Base-by-base conservation (phyloP, 2,113 vertebrate genomes). In the Mionectes macconnelli region DNA sequence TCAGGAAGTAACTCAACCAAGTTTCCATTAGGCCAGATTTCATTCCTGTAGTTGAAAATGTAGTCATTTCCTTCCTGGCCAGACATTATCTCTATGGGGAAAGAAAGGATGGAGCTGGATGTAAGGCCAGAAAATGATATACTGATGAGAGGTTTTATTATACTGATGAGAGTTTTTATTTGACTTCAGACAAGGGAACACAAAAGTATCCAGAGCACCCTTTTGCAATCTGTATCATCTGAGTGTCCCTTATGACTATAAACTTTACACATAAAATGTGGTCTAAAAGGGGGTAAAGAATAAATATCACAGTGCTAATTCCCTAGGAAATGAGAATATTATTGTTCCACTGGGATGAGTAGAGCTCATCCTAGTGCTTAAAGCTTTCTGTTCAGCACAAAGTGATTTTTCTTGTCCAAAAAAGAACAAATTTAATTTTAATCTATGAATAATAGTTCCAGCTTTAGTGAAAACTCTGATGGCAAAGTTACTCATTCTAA, bases 21-120 rank as follows among this genome's bases (percentile, higher is more conserved):
- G 40, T 94, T 95, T 95, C 79, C 72, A 90, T 79, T 82, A 95
- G 57, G 62, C 49, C 59, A 85, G 78, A 56, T 76, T 76, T 95
- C 78, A 91, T 63, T 85, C 45, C 47, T 57, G 33, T 28, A 85
- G 53, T 28, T 91, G 67, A 85, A 96, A 95, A 89, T 89, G 44
- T 9, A 85, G 87, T 92, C 4, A 82, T 96, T 96, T 97, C 87
- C 89, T 95, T 95, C 79, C 87, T 95, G 89, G 77, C 73, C 94
- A 96, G 93, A 95, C 57, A 89, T 73, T 93, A 93, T 79, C 67
- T 84, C 74, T 62, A 69, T 47, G 50, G 55, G 40, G 37, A 83
- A 82, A 80, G 37, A 91, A 94, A 91, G 22, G 35, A 83, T 1
- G 5, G 62, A 79, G 62, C 23, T 87, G 53, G 35, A 82, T 2